A percentile compares a stretch with the other conserved stretches of the same genome.
Conservation (phyloP, 2,888 invertebrate species). For the Biston stratarius region DNA sequence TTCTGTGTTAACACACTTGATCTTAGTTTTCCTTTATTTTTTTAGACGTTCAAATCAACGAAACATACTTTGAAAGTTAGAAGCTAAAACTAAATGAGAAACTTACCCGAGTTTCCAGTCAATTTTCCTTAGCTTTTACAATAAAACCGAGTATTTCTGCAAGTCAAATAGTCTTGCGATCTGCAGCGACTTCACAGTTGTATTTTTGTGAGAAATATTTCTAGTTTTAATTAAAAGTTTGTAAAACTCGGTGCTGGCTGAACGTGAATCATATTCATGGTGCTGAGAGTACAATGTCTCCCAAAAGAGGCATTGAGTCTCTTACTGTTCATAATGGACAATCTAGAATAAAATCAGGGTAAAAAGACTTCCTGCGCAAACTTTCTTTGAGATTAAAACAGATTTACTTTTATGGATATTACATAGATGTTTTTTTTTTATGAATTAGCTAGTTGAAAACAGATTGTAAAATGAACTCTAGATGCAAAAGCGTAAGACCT, state of each 20-base stretch:
- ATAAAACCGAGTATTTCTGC: constrained; percentile 46
- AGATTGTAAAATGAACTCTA: no score
- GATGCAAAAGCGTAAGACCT: no score
- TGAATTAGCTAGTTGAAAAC: constrained; percentile 22
- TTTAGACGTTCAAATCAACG: constrained; percentile 23
- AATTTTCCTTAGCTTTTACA: constrained; percentile 46
- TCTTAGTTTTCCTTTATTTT: constrained; percentile 9
- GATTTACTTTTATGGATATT: constrained; percentile 38
- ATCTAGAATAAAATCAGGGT: constrained; percentile 51
- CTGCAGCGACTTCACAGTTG: constrained; percentile 42
- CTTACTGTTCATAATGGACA: constrained; percentile 58
- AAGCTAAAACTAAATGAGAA: constrained; percentile 40
- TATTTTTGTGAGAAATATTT: constrained; percentile 63
- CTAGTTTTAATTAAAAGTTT: constrained; percentile 79
- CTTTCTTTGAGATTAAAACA: constrained; percentile 41
- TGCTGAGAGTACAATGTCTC: constrained; percentile 61
- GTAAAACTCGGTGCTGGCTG: constrained; percentile 67
- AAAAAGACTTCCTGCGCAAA: constrained; percentile 50
- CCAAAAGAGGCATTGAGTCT: constrained; percentile 65
- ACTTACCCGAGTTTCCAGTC: constrained; percentile 41
- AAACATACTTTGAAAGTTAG: constrained; percentile 38
- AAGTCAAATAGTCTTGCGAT: constrained; percentile 49
- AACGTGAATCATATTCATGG: constrained; percentile 70
- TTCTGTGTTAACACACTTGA: constrained; percentile 5
- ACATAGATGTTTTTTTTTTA: constrained; percentile 18